These are phyloP conservation scores for Andrena camellia DNA, from an alignment of 2,888 invertebrate genomes.

Conservation along the genomic window DNA sequence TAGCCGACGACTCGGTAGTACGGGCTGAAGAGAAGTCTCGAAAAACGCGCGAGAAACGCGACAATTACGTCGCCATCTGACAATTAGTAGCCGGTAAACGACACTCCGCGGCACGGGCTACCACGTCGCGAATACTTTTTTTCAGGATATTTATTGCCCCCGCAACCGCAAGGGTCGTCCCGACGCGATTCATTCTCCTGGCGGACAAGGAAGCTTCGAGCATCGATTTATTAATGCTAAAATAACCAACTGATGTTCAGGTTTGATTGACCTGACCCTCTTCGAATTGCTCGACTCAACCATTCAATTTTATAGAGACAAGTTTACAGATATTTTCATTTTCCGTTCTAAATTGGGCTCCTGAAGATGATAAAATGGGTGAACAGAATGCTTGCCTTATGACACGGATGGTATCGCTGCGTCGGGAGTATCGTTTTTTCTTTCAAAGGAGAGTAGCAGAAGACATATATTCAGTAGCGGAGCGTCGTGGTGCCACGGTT, in stretches of 20 bases:
- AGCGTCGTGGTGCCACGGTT: slow-evolving; percentile 61
- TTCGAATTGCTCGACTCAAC: not conserved
- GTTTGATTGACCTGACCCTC: slow-evolving; percentile 3
- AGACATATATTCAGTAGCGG: slow-evolving; percentile 38
- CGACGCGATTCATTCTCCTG: slow-evolving; percentile 54
- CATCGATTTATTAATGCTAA: slow-evolving; percentile 51
- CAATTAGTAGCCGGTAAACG: slow-evolving; percentile 83
- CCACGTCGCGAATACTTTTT: slow-evolving; percentile 76
- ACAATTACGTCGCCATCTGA: slow-evolving; percentile 83
- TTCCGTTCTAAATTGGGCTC: not conserved
- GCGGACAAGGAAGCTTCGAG: slow-evolving; percentile 32
- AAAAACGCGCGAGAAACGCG: slow-evolving; percentile 78
- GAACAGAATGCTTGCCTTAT: not conserved
- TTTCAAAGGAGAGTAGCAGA: slow-evolving; percentile 34
- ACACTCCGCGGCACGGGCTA: slow-evolving; percentile 65
- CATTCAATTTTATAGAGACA: not conserved
- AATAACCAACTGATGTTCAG: slow-evolving; percentile 43
- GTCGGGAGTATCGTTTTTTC: slow-evolving; percentile 35
- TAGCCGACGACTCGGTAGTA: slow-evolving; percentile 68
- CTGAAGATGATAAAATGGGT: slow-evolving; percentile 14
- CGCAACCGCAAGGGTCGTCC: slow-evolving; percentile 50
- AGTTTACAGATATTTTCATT: not conserved
- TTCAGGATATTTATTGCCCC: slow-evolving; percentile 77
- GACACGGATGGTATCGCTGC: slow-evolving; percentile 10
- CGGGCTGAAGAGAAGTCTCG: slow-evolving; percentile 60